phyloP scores from a whole-genome alignment of 2,797 vertebrate genomes.

The Synaphobranchus kaupii region DNA sequence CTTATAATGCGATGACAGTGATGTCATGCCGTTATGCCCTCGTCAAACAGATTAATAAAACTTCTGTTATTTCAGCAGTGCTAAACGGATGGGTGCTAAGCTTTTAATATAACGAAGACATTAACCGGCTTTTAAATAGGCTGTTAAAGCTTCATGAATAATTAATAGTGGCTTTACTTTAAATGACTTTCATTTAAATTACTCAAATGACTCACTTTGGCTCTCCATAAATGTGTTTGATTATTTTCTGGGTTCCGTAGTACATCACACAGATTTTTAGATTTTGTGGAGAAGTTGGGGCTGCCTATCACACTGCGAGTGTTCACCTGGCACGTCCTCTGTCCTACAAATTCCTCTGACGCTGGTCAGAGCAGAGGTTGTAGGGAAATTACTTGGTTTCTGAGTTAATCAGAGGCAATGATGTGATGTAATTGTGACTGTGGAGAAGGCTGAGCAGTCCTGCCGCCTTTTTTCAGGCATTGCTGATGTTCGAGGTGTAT shows the following conservation, averaged over 20 bases:
- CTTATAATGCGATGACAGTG: not conserved
- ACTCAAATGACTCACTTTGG: not conserved
- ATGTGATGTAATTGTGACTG: not conserved
- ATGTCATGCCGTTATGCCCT: not conserved
- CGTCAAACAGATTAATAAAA: not conserved
- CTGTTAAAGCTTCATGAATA: not conserved
- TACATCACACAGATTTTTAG: too few species aligned
- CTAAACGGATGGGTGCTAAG: not conserved
- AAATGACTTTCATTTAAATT: not conserved
- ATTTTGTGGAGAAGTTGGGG: not conserved
- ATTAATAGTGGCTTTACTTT: not conserved
- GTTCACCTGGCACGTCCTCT: not conserved
- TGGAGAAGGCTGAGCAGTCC: not conserved
- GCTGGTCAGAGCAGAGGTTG: not conserved
- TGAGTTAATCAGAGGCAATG: not conserved
- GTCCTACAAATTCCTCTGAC: not conserved
- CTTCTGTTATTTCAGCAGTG: not conserved
- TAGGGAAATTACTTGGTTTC: not conserved
- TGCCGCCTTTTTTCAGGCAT: not conserved
- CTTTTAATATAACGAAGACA: not conserved
- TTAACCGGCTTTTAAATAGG: not conserved
- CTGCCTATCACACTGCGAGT: not conserved
- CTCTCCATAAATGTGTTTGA: not conserved
- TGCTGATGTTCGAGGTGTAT: not conserved
- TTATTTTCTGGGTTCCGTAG: not conserved